phyloP scores from a whole-genome alignment of 1,140 invertebrate genomes.

The Plodia interpunctella region DNA sequence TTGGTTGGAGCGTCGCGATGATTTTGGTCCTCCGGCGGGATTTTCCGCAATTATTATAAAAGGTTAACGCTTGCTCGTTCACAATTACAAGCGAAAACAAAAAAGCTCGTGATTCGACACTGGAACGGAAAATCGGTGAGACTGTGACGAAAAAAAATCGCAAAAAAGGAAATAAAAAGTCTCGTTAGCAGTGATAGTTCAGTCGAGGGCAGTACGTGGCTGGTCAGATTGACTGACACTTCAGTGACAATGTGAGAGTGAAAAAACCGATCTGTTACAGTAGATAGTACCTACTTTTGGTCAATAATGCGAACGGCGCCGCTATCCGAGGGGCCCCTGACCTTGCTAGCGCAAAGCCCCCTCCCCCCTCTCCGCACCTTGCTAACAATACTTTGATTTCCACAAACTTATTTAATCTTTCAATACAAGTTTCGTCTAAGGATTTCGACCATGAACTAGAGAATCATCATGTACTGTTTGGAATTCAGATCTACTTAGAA shows the following conservation, averaged over 20 bases:
- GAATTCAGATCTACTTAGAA: background rate
- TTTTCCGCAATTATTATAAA: background rate
- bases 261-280: constrained; percentile 5
- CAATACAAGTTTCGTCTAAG: background rate
- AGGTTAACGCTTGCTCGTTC: too few relatives aligned
- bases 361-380: constrained; percentile 17
- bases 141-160: background rate
- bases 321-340: constrained; percentile 43
- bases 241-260: constrained; percentile 1
- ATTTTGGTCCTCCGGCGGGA: background rate
- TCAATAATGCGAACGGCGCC: constrained; percentile 22
- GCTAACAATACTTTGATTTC: constrained; percentile 35
- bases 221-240: background rate
- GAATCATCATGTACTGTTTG: background rate
- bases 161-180: background rate
- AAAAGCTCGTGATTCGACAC: background rate
- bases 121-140: background rate
- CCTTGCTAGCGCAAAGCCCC: constrained; percentile 33
- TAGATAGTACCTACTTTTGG: constrained; percentile 15
- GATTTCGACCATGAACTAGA: background rate
- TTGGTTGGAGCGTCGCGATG: too few relatives aligned
- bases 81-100: background rate
- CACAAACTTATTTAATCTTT: constrained; percentile 35
- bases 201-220: constrained; percentile 9
- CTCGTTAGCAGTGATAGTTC: background rate